Evolutionary conservation across 2,113 vertebrate genomes (phyloP).

Genomic region (Tenrec ecaudatus): DNA sequence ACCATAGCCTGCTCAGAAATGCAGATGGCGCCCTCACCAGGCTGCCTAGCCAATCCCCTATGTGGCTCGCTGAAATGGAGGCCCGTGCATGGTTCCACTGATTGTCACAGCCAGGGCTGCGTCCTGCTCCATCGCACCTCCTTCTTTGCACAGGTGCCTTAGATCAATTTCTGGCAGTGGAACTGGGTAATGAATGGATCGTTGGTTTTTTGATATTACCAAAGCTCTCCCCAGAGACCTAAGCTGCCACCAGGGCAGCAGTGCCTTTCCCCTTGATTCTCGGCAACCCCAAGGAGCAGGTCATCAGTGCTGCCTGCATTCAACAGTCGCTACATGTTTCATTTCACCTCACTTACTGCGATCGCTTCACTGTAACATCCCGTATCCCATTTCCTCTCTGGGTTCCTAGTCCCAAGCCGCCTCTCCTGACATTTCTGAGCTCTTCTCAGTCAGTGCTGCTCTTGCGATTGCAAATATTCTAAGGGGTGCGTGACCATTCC

Average conservation of each 20-base stretch:
- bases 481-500: no score
- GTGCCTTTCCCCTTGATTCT: background rate
- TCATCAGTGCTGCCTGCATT: no score
- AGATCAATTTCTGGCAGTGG: background rate
- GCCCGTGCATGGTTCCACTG: background rate
- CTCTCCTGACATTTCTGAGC: no score
- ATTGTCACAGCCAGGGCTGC: background rate
- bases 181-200: background rate
- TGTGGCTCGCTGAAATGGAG: background rate
- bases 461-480: no score
- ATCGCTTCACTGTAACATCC: no score
- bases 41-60: background rate
- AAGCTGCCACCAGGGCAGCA: background rate
- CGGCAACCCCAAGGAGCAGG: no score
- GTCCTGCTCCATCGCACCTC: no score
- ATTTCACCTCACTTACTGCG: no score
- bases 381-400: no score
- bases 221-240: background rate
- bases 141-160: background rate
- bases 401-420: no score
- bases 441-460: no score
- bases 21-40: accelerated
- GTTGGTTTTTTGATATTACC: background rate
- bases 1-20: background rate
- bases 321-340: no score